Evolutionary conservation across 2,797 vertebrate species (phyloP), one percentile per base, ranked within the genome.

Genomic region (Aplochiton taeniatus): DNA sequence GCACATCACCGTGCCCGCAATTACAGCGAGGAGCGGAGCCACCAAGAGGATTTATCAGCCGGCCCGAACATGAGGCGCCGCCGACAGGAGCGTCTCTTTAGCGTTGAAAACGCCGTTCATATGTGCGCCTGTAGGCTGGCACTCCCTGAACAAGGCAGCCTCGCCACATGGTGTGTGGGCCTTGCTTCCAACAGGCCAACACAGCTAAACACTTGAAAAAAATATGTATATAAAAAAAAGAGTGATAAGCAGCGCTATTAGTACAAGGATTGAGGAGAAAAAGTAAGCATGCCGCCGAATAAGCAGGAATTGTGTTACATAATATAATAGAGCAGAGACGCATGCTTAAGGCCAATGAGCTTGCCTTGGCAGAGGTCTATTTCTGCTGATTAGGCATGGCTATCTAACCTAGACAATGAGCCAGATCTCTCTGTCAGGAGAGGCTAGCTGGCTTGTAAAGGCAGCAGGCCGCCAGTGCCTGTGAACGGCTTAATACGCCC

Each of bases 1-100:
- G 87, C 88, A 89, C 89, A 91, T 90, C 83, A 85, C 89, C 81
- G 75, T 71, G 77, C 87, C 80, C 85, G 83, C 90, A 92, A 93
- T 93, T 92, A 92, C 86, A 89, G 79, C 79, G 84, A 67, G 83
- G 90, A 77, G 82, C 90, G 77, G 73, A 81, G 87, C 78, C 78
- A 80, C 76, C 75, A 75, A 76, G 83, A 80, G 85, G 89, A 89
- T 92, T 88, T 90, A 92, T 92, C 89, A 90, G 83, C 78, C 69
- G 68, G 83, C 72, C 85, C 80, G 89, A 88, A 89, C 86, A 87
- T 77, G 81, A 83, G 79, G 77, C 78, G 77, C 70, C 82, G 65
- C 61, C 68, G 79, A 85, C 73, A 60, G 69, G 67, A 71, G 53
- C 75, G 77, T 50, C 42, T 58, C 69, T 64, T n/a, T 67, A 75